Percentiles rank a stretch among this genome's conserved stretches.
phyloP scores from a whole-genome alignment of 1,140 invertebrate species.

The Babylonia areolata region DNA sequence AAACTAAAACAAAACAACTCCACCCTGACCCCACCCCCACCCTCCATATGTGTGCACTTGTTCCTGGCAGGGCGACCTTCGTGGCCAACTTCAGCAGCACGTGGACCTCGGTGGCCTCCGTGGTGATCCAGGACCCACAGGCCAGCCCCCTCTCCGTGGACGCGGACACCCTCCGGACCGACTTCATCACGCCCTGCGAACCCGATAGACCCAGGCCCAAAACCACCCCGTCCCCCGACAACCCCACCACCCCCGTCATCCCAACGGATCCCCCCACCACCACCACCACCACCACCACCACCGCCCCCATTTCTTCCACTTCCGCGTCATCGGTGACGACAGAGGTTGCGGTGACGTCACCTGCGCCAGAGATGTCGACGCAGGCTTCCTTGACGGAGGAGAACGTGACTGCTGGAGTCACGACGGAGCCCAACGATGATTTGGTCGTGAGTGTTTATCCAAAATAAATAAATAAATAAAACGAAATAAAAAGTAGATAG shows the following conservation, averaged over 20 bases:
- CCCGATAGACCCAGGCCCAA: conserved; percentile 27
- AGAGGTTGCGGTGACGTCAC: background rate
- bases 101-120: conserved; percentile 55
- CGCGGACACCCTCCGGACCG: conserved; percentile 40
- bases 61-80: conserved; percentile 47
- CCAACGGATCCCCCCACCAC: conserved; percentile 38
- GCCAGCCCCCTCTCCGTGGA: conserved; percentile 41
- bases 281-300: conserved; percentile 36
- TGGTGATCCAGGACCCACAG: conserved; percentile 51
- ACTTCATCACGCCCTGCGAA: conserved; percentile 46
- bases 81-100: conserved; percentile 47
- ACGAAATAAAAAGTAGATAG: too few relatives aligned
- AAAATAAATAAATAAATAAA: too few relatives aligned
- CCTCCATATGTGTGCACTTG: too few relatives aligned
- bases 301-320: conserved; percentile 14
- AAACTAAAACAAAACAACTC: too few relatives aligned
- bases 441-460: background rate
- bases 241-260: conserved; percentile 34
- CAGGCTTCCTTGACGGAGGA: background rate
- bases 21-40: too few relatives aligned
- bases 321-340: conserved; percentile 10
- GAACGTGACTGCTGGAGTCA: too few relatives aligned
- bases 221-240: conserved; percentile 38
- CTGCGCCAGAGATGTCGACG: background rate
- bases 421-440: background rate